Evolutionary conservation across 1,140 invertebrate genomes (phyloP).

Genomic region (Drosophila pallidifrons): DNA sequence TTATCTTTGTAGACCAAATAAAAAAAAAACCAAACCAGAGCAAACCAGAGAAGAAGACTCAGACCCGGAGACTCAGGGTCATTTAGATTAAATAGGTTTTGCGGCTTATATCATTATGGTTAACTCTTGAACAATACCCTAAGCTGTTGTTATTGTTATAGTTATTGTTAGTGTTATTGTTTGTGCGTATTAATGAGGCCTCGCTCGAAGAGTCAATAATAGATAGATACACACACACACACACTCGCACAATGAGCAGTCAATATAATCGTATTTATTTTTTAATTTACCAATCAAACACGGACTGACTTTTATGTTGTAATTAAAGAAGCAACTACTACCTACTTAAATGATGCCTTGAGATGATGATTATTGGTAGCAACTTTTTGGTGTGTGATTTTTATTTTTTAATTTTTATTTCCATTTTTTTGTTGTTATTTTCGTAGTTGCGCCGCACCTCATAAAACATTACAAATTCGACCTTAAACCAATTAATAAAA

Average conservation of each 20-base stretch:
- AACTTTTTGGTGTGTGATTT: constrained; percentile 6
- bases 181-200: constrained; percentile 57
- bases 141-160: constrained; percentile 52
- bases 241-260: background rate
- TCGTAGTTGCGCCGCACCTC: constrained; percentile 37
- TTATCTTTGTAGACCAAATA: constrained; percentile 19
- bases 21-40: background rate
- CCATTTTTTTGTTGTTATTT: background rate
- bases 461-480: constrained; percentile 69
- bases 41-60: background rate
- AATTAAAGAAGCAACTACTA: constrained; percentile 38
- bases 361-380: constrained; percentile 1
- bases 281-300: constrained; percentile 27
- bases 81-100: constrained; percentile 74
- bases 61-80: constrained; percentile 53
- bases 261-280: constrained; percentile 13
- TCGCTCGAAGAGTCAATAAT: constrained; percentile 48
- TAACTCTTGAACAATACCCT: constrained; percentile 55
- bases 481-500: constrained; percentile 58
- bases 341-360: constrained; percentile 33
- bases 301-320: constrained; percentile 22
- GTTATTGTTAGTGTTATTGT: constrained; percentile 38
- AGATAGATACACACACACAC: background rate
- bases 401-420: constrained; percentile 4
- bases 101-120: constrained; percentile 69